Base-by-base conservation (phyloP, 2,888 invertebrate genomes). In the Xanthorhoe designata region DNA sequence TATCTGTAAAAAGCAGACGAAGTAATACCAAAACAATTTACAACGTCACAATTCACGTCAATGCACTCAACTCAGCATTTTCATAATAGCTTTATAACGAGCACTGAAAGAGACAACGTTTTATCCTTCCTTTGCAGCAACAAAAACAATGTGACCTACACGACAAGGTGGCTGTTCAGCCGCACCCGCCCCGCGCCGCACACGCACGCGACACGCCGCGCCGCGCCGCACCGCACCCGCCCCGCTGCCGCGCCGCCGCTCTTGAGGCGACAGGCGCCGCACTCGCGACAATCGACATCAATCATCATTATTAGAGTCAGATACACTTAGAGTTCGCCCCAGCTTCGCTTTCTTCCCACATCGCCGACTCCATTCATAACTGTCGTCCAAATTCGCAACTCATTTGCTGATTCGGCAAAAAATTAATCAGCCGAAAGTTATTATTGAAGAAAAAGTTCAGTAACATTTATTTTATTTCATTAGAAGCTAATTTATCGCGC, bases 251-350 rank as follows among this genome's bases (percentile, higher is more conserved):
- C 61, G 49, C 57, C 55, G 9, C 19, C 9, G 17, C 50, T 32
- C 58, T 6, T 51, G 10, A 32, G 47, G 29, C 19, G 50, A 10
- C 35, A 13, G 29, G 32, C 54, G 32, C 54, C 53, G 17, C 17
- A 15, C 29, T 29, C 32, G 32, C 10, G 47, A 47, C 47, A 47
- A 38, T 58, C 61, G 57, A 62, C 69, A 73, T 73, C 70, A 67
- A 73, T 73, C 73, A 72, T 70, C 68, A 67, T 70, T 61, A 71
- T 56, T 47, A 55, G 13, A 66, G 72, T 69, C 70, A 58, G 68
- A 64, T 69, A 62, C 71, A 68, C 69, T 69, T 63, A 59, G 64
- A 64, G 50, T 50, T 62, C 64, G 64, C 59, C 63, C 64, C 52
- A 49, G 51, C 66, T 49, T 63, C 50, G 47, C 70, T 69, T 64